Conservation (phyloP, 2,113 vertebrate genomes). For the Chrysemys picta region DNA sequence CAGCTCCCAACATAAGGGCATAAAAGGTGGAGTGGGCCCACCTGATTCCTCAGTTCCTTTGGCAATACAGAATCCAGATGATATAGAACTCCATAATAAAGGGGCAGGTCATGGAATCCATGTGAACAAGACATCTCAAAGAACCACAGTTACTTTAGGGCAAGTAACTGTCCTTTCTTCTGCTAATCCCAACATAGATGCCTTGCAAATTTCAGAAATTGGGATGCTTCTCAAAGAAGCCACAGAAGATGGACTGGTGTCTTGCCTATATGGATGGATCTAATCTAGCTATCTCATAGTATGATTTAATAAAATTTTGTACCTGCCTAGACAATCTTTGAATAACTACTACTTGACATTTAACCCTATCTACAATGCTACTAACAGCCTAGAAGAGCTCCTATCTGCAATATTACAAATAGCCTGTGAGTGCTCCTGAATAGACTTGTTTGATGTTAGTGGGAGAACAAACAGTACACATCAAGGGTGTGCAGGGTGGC, state of each 20-base stretch:
- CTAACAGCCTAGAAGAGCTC: not conserved
- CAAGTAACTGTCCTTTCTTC: not conserved
- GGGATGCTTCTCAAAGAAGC: not conserved
- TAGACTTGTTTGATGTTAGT: not conserved
- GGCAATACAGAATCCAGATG: not conserved
- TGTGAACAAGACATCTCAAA: not conserved
- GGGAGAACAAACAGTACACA: not conserved
- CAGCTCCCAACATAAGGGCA: not conserved
- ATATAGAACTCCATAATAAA: accelerated
- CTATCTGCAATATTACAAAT: not conserved
- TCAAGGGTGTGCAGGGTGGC: not conserved
- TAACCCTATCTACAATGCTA: not conserved
- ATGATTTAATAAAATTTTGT: not conserved
- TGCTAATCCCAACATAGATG: not conserved
- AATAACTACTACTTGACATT: not conserved
- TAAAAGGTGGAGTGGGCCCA: not conserved
- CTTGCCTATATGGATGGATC: not conserved
- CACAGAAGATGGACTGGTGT: not conserved
- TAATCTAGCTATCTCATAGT: not conserved
- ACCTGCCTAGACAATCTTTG: not conserved
- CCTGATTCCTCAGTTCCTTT: not conserved
- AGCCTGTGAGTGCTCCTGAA: not conserved
- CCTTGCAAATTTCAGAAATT: not conserved
- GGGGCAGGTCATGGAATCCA: not conserved
- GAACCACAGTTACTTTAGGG: not conserved